Evolutionary conservation across 2,797 vertebrate species (phyloP).

Genomic region (Molossus alvarezi): DNA sequence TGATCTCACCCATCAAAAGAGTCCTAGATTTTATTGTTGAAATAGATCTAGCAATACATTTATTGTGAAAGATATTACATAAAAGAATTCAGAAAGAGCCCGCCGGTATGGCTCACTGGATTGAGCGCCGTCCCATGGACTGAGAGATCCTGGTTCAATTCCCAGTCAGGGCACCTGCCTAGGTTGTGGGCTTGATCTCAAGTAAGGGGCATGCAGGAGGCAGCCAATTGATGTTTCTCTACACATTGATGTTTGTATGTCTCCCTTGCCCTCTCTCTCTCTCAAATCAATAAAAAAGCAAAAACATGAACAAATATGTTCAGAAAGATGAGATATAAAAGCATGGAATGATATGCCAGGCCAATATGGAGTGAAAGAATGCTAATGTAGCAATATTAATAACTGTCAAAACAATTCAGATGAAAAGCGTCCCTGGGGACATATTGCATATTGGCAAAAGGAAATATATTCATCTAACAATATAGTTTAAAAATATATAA

Average conservation of each 20-base stretch:
- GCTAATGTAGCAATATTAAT: background rate
- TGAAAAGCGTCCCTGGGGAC: background rate
- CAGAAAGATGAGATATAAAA: background rate
- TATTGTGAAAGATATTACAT: background rate
- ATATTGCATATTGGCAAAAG: background rate
- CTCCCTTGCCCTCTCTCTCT: too few species aligned
- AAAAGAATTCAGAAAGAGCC: too few species aligned
- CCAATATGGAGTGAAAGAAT: background rate
- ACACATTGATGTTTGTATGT: too few species aligned
- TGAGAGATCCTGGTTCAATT: too few species aligned
- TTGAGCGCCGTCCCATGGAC: too few species aligned
- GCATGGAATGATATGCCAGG: background rate
- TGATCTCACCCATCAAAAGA: too few species aligned
- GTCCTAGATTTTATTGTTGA: background rate
- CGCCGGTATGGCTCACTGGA: too few species aligned
- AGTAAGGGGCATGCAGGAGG: too few species aligned
- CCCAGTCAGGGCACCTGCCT: too few species aligned
- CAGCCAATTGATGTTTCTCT: too few species aligned
- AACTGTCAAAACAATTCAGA: background rate
- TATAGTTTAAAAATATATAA: conserved; percentile 6
- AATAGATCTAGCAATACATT: background rate
- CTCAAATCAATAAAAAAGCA: too few species aligned
- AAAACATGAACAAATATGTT: background rate
- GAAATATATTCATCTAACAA: background rate
- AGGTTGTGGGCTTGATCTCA: too few species aligned